Evolutionary conservation across 2,888 invertebrate genomes (phyloP).

Genomic region (Sarcophaga rosellei): DNA sequence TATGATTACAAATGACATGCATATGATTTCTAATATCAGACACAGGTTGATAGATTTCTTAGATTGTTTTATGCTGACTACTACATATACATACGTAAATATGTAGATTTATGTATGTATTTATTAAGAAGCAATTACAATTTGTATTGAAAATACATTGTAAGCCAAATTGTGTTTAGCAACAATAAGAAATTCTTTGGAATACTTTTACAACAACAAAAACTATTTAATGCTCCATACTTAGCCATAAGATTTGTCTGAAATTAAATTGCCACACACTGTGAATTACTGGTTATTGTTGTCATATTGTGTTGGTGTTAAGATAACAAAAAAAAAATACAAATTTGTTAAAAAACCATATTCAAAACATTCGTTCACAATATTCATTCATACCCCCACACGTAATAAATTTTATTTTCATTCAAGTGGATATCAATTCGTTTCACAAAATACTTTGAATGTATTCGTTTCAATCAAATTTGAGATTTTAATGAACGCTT

Average conservation of each 20-base stretch:
- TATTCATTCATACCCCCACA: not conserved
- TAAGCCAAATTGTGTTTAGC: too few species aligned
- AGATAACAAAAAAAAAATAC: not conserved
- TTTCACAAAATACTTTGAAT: conserved; percentile 23
- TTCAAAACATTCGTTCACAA: not conserved
- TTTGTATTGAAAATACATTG: too few species aligned
- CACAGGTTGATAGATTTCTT: conserved; percentile 32
- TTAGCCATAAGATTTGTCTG: not conserved
- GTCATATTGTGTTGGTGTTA: conserved; percentile 39
- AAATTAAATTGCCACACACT: conserved; percentile 35
- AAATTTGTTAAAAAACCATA: not conserved
- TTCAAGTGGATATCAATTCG: conserved; percentile 29
- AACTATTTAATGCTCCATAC: not conserved
- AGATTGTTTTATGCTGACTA: not conserved
- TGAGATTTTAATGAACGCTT: conserved; percentile 20
- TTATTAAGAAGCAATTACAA: too few species aligned
- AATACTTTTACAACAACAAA: not conserved
- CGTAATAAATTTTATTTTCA: conserved; percentile 3
- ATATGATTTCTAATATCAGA: conserved; percentile 49
- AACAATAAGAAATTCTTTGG: too few species aligned
- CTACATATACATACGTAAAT: too few species aligned
- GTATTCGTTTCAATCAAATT: conserved; percentile 39
- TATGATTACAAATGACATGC: conserved; percentile 15
- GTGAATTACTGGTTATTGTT: not conserved
- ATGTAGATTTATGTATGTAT: not conserved